Evolutionary conservation across 2,113 vertebrate species (phyloP), one percentile per base, ranked within the genome.

Genomic region (Gambusia holbrooki): DNA sequence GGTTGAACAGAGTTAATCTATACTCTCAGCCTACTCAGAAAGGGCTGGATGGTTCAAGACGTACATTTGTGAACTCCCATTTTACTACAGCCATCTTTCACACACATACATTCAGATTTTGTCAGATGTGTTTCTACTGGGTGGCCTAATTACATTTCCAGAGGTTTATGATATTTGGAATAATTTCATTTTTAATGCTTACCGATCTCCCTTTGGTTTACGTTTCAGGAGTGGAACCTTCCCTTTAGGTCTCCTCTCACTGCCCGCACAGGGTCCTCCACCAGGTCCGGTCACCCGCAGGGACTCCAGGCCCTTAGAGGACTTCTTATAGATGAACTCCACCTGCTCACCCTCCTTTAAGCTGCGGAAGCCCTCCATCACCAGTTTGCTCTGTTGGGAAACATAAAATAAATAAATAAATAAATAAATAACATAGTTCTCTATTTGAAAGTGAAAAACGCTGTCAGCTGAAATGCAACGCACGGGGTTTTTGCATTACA

Each of bases 301-400:
- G 85, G 97, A 97, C 96, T 99, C 98, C 94, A 99, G 95, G 93
- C 98, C 98, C 95, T 99, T 99, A 82, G 95, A 98, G 93, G 97
- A 99, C 95, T 97, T 98, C 93, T 99, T 98, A 92, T 97, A 99
- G 88, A 96, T 98, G 94, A 99, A 99, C 94, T 99, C 98, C 93
- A 99, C 97, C 93, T 95, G 96, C 95, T 99, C 98, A 85, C 98
- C 97, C 95, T 99, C 98, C 94, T 98, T 98, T 91, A 99, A 94
- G 93, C 98, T 99, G 95, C 98, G 97, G 96, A 99, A 99, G 93
- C 98, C 98, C 94, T 99, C 98, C 98, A 99, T 99, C 95, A 97
- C 96, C 92, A 99, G 95, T 94, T 99, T 99, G 93, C 98, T 99
- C 98, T 99, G 93, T 86, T 45, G 80, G 81, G 40, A 83, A 5